Evolutionary conservation across 2,888 invertebrate species (phyloP), one percentile per base, ranked within the genome.

Genomic region (Melitaea athalia): DNA sequence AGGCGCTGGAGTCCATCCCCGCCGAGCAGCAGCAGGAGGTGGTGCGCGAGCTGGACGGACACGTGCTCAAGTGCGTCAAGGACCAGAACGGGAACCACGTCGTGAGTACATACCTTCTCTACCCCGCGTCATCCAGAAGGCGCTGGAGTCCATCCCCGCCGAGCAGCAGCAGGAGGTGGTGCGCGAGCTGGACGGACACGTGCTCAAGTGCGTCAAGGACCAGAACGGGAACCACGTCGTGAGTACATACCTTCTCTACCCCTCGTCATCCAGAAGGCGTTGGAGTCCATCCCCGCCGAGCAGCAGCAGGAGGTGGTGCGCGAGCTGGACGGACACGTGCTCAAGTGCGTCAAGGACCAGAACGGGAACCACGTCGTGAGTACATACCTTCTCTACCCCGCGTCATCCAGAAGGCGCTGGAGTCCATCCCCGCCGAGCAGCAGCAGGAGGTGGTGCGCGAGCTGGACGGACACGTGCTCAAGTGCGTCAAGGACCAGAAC

Each of bases 11-110:
- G 92, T 98, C 98, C 64, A 98, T 99, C 82, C 97, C 98, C 49
- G 94, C 97, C 8, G 99, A 99, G 80, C 98, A 99, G 86, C 99
- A 99, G 90, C 97, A 98, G 85, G 99, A 99, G 91, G 98, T 99
- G 77, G 99, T 99, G 57, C 96, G 97, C 74, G 99, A 99, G 91
- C 94, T 99, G 69, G 99, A 99, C 87, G 99, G 99, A 0, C 99
- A 99, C 89, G 98, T 99, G 55, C 93, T 99, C 80, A 99, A 99
- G 90, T 99, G 99, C 90, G 99, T 99, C 72, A 99, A 99, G 92
- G 99, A 99, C 92, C 99, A 99, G 92, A 99, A 99, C 90, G 99
- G 99, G 66, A 99, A 99, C 93, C 99, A 99, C 88, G 99, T 99
- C 63, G 99, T 99, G 67, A 87, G 91, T 89, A 49, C 47, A n/a